Evolutionary conservation across 2,113 vertebrate genomes (phyloP), one percentile per base, ranked within the genome.

Genomic region (Callipepla californica): DNA sequence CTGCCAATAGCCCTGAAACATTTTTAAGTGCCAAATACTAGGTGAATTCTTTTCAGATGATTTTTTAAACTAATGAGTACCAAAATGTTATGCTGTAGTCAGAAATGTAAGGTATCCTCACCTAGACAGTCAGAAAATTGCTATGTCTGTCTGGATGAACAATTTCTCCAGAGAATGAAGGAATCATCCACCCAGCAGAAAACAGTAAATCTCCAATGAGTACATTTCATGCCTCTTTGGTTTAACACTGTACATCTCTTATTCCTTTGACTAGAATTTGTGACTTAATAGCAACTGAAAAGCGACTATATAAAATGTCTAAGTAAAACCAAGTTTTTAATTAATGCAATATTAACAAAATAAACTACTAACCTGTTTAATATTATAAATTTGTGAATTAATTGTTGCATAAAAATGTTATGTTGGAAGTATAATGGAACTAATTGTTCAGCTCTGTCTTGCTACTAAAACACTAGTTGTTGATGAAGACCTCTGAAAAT

Each of bases 61-160:
- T 74, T 80, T 92, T 94, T 93, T 67, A 87, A 92, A 93, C 26
- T 94, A 92, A 94, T 82, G 70, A 85, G 19, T 48, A 89, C 79
- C 78, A 86, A 96, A 96, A 96, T 91, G 82, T 90, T 85, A 92
- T 6, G 13, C 32, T 76, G 34, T 70, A 69, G 42, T 59, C 36
- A 44, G 63, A 89, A 91, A 79, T 53, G 20, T 28, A 68, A 90
- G 51, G 44, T 63, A 66, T 51, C 38, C 53, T 84, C 55, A 75
- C 70, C 92, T 92, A 95, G 62, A 57, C 87, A 94, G 69, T 92
- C 73, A 94, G 92, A 95, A 95, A 91, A 95, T 88, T 88, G 55
- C 38, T 50, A 9, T 89, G 85, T 88, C 89, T 84, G 30, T 92
- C 84, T 91, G 66, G 76, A 79, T 90, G 92, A 92, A 82, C 80